Evolutionary conservation across 64 coral and sea anemone species (phyloP).

Genomic region (Cladopsammia gracilis): DNA sequence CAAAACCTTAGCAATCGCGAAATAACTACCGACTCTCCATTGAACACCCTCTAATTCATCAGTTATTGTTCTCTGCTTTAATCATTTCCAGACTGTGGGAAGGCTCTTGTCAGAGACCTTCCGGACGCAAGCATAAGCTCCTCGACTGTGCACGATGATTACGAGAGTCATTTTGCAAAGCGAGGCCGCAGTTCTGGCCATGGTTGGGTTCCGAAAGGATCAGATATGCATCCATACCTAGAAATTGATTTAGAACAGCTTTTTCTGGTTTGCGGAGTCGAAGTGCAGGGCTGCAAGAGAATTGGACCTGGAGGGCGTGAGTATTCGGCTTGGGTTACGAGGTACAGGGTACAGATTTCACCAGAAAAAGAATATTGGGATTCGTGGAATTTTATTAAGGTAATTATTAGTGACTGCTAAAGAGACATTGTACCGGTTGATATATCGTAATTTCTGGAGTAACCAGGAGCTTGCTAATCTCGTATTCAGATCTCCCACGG

Average conservation of each 20-base stretch:
- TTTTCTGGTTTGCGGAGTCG: conserved; percentile 18
- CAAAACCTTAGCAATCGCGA: too few relatives aligned
- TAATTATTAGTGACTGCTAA: background rate
- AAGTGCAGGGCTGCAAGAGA: conserved; percentile 3
- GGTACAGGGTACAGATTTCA: conserved; percentile 4
- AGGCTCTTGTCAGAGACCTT: background rate
- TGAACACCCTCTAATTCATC: too few relatives aligned
- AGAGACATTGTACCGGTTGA: too few relatives aligned
- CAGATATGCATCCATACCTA: background rate
- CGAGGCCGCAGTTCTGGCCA: background rate
- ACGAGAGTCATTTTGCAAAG: background rate
- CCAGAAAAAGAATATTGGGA: conserved; percentile 16
- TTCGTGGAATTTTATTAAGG: conserved; percentile 21
- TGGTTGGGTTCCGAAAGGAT: background rate
- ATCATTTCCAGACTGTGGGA: too few relatives aligned
- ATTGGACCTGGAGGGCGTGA: too few relatives aligned
- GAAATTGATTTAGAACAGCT: background rate
- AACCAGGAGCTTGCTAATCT: too few relatives aligned
- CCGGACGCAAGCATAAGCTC: background rate
- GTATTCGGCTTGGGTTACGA: background rate
- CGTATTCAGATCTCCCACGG: too few relatives aligned
- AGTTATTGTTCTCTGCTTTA: too few relatives aligned
- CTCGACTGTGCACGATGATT: background rate
- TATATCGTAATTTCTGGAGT: too few relatives aligned
- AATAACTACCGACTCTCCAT: too few relatives aligned